Evolutionary conservation across 1,140 invertebrate genomes (phyloP), one percentile per base, ranked within the genome.

Genomic region (Ptiloglossa arizonensis): DNA sequence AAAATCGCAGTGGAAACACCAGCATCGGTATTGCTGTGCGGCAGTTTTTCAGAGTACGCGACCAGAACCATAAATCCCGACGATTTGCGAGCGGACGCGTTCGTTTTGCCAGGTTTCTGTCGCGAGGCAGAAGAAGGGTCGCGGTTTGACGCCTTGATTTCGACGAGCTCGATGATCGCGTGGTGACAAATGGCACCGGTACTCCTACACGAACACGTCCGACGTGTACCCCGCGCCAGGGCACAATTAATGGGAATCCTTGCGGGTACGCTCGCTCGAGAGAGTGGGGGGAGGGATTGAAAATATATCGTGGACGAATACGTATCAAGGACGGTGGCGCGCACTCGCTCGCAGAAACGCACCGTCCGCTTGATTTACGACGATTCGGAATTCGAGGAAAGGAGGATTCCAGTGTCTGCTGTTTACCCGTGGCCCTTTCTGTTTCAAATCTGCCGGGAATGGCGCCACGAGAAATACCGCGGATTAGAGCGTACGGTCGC

Each of bases 91-190:
- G 50, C 29, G 27, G 48, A 56, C 35, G 27, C 48, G 71, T 63
- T 52, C 46, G 70, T 72, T 62, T 72, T 32, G 68, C 29, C 57
- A 15, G 59, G 19, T 17, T 73, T 63, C 70, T 32, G 44, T 63
- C 70, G 35, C 35, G 38, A 27, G 52, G 24, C 41, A 63, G 70
- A 72, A 68, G 63, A 57, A 57, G 52, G 29, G 8, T 35, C 64
- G 24, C 27, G 54, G 60, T 60, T 76, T 50, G 73, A 75, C 63
- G 64, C 73, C 54, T 69, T 69, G 64, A 76, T 76, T 69, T 76
- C 32, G 19, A 15, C 72, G 38, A 27, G 60, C 41, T 68, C 41
- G 73, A 69, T 60, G 73, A 76, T 69, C 66, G 44, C 8, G 54
- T 1, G 2, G 32, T 76, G 73, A 76, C 66, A 69, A 76, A 76